These are phyloP conservation scores for Pipistrellus pipistrellus DNA, from an alignment of 2,797 vertebrate species.

Conservation along the genomic window DNA sequence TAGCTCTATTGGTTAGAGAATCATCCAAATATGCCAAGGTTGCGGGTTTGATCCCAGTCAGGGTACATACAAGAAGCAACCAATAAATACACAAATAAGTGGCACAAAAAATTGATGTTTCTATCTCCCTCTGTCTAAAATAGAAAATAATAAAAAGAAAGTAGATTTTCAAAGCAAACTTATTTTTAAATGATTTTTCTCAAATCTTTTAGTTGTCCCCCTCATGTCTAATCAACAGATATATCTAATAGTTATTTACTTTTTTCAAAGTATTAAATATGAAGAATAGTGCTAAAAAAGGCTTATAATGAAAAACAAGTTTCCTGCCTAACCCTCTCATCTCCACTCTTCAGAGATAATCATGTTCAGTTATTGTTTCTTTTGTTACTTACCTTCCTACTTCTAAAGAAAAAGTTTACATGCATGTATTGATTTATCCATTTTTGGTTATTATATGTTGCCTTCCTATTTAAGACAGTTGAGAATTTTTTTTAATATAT, in stretches of 20 bases:
- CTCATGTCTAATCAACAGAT: not conserved
- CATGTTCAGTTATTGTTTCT: constrained; percentile 13
- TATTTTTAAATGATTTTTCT: constrained; percentile 34
- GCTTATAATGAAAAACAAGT: not conserved
- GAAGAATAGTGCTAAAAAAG: not conserved
- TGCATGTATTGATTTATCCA: not conserved
- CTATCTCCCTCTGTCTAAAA: too few species aligned
- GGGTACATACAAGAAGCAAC: too few species aligned
- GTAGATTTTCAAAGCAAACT: not conserved
- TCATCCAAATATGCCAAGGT: too few species aligned
- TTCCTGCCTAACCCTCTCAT: not conserved
- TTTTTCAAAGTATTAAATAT: constrained; percentile 1
- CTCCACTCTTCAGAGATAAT: not conserved
- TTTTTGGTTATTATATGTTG: constrained; percentile 3
- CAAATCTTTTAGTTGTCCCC: not conserved
- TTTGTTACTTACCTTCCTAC: constrained; percentile 11
- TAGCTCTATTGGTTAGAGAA: too few species aligned
- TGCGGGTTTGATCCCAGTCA: too few species aligned
- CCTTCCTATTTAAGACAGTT: constrained; percentile 15
- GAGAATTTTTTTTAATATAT: constrained; percentile 13
- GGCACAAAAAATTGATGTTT: too few species aligned
- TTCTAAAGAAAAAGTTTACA: constrained; percentile 24
- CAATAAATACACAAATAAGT: too few species aligned
- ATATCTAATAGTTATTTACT: constrained; percentile 3
- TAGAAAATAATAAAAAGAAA: too few species aligned